Conservation (phyloP, 2,113 vertebrate genomes). For the Zosterops borbonicus region DNA sequence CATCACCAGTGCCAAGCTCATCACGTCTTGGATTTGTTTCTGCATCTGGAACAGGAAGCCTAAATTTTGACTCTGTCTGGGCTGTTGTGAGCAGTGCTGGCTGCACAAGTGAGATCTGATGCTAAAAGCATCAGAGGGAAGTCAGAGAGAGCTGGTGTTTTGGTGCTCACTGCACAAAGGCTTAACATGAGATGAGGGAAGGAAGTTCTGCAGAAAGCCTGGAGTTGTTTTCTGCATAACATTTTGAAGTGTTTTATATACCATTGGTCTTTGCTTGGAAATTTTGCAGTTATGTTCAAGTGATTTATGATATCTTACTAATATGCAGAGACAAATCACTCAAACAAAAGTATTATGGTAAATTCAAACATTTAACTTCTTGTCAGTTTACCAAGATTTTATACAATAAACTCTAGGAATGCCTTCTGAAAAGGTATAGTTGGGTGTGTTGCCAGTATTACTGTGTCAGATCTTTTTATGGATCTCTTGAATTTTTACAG, state of each 20-base stretch:
- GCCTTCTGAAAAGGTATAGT: neutral
- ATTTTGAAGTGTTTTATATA: neutral
- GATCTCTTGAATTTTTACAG: neutral
- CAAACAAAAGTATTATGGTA: neutral
- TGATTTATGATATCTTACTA: neutral
- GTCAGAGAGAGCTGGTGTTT: neutral
- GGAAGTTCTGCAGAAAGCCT: neutral
- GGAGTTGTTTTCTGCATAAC: neutral
- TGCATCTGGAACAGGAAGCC: neutral
- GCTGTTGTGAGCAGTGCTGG: neutral
- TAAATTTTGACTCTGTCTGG: neutral
- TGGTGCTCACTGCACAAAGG: neutral
- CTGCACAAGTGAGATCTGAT: neutral
- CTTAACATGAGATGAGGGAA: neutral
- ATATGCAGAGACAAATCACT: neutral
- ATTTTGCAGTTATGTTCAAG: neutral
- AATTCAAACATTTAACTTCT: neutral
- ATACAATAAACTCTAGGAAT: neutral
- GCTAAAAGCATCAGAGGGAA: neutral
- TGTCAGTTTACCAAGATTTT: neutral
- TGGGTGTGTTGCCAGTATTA: neutral
- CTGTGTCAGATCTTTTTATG: neutral
- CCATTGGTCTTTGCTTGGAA: neutral
- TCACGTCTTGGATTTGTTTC: neutral
- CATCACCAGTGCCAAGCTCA: neutral